Evolutionary conservation across 1,140 invertebrate species (phyloP).

Genomic region (Polyergus mexicanus): DNA sequence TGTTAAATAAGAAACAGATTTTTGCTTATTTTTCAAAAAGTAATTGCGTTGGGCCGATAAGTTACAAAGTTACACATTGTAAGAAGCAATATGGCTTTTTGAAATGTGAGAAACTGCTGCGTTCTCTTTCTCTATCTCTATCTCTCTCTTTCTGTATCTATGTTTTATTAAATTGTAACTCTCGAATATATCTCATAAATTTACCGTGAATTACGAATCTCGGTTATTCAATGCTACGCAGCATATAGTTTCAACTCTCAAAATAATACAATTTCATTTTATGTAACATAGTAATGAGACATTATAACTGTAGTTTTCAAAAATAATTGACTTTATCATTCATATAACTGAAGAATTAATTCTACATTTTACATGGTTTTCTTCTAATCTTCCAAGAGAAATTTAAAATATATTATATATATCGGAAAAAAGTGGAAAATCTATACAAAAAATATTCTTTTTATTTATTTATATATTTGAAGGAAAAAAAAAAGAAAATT

Average conservation of each 20-base stretch:
- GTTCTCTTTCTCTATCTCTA: no score
- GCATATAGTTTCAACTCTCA: neutral
- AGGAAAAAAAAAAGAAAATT: neutral
- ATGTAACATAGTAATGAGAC: neutral
- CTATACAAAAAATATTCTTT: no score
- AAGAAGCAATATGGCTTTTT: neutral
- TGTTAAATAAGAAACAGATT: conserved; percentile 4
- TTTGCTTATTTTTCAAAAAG: neutral
- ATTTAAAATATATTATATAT: neutral
- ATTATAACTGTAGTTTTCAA: neutral
- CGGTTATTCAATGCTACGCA: neutral
- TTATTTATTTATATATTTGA: no score
- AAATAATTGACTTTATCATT: neutral
- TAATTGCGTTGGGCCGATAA: neutral
- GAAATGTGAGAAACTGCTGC: neutral
- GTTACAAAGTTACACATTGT: neutral
- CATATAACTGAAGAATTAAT: neutral
- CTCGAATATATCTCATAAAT: neutral
- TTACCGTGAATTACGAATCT: conserved; percentile 12
- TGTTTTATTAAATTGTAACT: conserved; percentile 52
- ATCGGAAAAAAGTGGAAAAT: neutral
- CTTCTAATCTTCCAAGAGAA: neutral
- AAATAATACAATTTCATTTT: conserved; percentile 15
- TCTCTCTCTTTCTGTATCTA: neutral
- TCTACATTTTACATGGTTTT: neutral